Evolutionary conservation across 2,113 vertebrate genomes (phyloP), one percentile per base, ranked within the genome.

Genomic region (Irena cyanogastra): DNA sequence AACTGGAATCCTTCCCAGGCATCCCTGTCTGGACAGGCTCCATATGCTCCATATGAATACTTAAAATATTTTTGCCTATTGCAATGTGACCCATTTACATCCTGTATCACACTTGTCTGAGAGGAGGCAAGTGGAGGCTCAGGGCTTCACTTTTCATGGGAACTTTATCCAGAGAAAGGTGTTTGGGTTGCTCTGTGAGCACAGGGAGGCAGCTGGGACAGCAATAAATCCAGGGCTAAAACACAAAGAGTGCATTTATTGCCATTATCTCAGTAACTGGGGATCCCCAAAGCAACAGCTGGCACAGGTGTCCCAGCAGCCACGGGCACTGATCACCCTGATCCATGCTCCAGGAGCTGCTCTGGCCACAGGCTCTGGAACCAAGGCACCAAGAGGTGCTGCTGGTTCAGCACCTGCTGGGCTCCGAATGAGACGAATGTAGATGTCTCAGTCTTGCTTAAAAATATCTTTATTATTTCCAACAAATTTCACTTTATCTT

Each of bases 401-500:
- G 22, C 49, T 8, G 3, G 24, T 24, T 69, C 52, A 52, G 37
- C 64, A 3, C 37, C 49, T 18, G 22, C 23, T 53, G 42, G 50
- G 69, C 39, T 69, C 76, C n/a, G 1, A 14, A 0, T 23, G 92
- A 93, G 75, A 42, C 87, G 63, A 39, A 24, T 1, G n/a, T 24
- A 49, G 39, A 17, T 27, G 44, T 83, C 70, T 87, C 85, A 66
- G 35, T 84, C 70, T 91, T 93, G 75, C 78, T 94, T 87, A 33
- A 83, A 76, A 79, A 72, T 72, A 57, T 71, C 37, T 85, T 16
- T 87, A 86, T 89, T 92, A 50, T 71, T 95, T 95, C 90, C 87
- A 95, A 94, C 82, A 80, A 94, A 92, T 88, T 90, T 93, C 84
- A 91, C 93, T 96, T 94, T 96, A 68, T 96, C 86, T 96, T 93